These are phyloP conservation scores for Lithobius niger DNA, from an alignment of 1,140 invertebrate species.

Conservation along the genomic window DNA sequence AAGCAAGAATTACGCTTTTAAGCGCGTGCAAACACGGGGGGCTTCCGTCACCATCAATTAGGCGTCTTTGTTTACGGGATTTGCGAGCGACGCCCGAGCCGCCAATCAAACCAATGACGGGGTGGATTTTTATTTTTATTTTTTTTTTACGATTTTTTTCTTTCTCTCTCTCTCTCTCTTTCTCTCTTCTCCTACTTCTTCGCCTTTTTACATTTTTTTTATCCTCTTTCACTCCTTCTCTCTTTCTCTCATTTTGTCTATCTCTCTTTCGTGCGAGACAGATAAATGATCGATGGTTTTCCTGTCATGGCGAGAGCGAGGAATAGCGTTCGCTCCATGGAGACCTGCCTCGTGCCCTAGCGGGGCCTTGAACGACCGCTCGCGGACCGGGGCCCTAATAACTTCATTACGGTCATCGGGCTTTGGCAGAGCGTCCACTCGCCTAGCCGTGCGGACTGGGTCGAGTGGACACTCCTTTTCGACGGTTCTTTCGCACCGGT, in stretches of 20 bases:
- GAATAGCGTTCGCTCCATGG: neutral
- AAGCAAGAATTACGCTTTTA: neutral
- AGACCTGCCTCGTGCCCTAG: neutral
- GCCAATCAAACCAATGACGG: neutral
- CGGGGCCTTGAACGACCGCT: neutral
- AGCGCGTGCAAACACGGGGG: neutral
- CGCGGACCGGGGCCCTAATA: neutral
- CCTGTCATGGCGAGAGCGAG: neutral
- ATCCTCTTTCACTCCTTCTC: no score
- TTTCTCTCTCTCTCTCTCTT: neutral
- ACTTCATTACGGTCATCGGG: slow-evolving; percentile 2
- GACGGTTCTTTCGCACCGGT: neutral
- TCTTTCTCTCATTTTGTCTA: no score
- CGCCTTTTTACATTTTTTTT: neutral
- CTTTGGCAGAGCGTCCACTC: neutral
- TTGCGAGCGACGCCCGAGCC: neutral
- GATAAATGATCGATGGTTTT: slow-evolving; percentile 3
- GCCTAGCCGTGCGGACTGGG: neutral
- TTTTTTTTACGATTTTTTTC: neutral
- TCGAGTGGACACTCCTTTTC: neutral
- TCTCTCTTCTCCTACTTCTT: neutral
- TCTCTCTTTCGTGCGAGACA: neutral
- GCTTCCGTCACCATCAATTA: neutral
- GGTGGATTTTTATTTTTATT: neutral
- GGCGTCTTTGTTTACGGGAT: neutral